phyloP scores from a whole-genome alignment of 2,113 vertebrate genomes.

The Bubalus kerabau region DNA sequence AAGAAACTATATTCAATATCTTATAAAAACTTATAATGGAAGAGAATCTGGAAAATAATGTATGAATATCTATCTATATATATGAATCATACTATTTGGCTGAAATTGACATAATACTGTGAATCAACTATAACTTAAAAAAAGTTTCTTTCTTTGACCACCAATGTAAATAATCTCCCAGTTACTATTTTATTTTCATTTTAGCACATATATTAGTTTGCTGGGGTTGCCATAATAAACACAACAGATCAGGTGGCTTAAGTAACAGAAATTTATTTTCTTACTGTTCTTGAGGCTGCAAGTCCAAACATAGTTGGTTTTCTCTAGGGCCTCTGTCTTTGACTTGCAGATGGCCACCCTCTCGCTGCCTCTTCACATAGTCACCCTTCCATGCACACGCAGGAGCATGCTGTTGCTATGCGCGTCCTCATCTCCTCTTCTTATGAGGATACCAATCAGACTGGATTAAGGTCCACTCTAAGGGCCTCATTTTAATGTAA shows the following conservation, averaged over 20 bases:
- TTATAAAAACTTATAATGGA: neutral
- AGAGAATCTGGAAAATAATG: neutral
- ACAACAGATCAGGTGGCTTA: neutral
- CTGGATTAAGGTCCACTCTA: neutral
- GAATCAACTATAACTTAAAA: neutral
- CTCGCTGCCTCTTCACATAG: neutral
- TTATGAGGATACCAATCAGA: neutral
- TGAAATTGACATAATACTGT: neutral
- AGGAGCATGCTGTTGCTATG: neutral
- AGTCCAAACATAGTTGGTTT: neutral
- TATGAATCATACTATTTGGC: neutral
- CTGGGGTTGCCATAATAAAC: neutral
- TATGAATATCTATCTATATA: neutral
- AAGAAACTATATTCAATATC: neutral
- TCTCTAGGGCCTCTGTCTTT: neutral
- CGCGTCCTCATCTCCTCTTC: neutral
- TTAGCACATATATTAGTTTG: neutral
- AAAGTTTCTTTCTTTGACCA: neutral
- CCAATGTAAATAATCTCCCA: neutral
- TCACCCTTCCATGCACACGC: neutral
- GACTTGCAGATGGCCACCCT: neutral
- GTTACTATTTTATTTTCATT: neutral
- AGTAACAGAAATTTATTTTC: neutral
- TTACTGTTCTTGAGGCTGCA: neutral
- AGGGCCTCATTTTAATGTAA: neutral